Percentiles rank a stretch among this genome's conserved stretches.
phyloP scores from a whole-genome alignment of 2,113 vertebrate species.

The Ariopsis seemanni region DNA sequence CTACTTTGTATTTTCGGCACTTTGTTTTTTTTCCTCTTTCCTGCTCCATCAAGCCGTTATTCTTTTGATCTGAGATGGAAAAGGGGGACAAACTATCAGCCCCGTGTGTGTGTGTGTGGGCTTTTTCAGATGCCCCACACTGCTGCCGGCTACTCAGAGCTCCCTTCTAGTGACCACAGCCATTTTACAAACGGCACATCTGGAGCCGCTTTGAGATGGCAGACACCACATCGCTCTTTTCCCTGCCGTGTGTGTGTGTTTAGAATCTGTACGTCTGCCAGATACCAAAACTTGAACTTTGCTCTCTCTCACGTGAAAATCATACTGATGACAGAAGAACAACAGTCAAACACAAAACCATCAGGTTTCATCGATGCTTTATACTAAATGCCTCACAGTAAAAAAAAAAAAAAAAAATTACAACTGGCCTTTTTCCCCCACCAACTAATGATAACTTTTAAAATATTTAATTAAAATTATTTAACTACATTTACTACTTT shows the following conservation, averaged over 20 bases:
- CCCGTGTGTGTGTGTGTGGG: not conserved
- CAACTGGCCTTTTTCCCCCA: too few relatives aligned
- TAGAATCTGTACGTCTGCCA: conserved; percentile 9
- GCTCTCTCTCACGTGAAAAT: conserved; percentile 1
- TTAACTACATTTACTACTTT: too few relatives aligned
- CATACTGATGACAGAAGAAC: conserved; percentile 16
- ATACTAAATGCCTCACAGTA: not conserved
- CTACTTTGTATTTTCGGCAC: conserved; percentile 1
- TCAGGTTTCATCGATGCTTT: not conserved
- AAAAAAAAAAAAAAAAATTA: not conserved
- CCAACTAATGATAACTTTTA: too few relatives aligned
- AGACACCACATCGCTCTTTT: conserved; percentile 20
- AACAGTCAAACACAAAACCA: not conserved
- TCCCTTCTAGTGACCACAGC: conserved; percentile 27
- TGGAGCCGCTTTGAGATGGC: conserved; percentile 41
- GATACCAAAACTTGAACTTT: conserved; percentile 16
- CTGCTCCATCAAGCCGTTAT: not conserved
- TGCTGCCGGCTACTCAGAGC: conserved; percentile 2
- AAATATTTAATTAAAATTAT: too few relatives aligned
- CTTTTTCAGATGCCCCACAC: not conserved
- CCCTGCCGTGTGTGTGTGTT: conserved; percentile 25
- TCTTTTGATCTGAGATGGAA: not conserved
- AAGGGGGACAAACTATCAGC: not conserved
- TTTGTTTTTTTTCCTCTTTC: not conserved
- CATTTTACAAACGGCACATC: conserved; percentile 36